These are phyloP conservation scores for Polypterus bichir DNA, from an alignment of 2,113 vertebrate species.

Conservation along the genomic window DNA sequence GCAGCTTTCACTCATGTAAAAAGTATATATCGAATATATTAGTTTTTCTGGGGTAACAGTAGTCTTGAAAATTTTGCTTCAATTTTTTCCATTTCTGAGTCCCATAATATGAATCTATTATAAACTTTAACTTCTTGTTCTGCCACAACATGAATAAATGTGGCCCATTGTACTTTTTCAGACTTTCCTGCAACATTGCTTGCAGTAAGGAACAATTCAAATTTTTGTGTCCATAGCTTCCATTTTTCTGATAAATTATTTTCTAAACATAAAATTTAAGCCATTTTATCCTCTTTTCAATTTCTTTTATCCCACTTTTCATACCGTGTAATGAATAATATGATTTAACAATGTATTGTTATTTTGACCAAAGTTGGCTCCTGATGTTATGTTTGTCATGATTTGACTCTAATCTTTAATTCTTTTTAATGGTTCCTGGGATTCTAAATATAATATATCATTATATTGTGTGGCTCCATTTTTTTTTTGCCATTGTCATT, in stretches of 20 bases:
- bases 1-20: constrained; percentile 2
- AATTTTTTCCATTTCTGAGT: constrained; percentile 6
- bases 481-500: too few relatives aligned
- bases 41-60: constrained; percentile 9
- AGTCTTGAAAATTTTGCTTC: constrained; percentile 1
- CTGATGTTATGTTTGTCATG: too few relatives aligned
- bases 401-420: too few relatives aligned
- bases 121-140: constrained; percentile 4
- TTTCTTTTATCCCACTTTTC: too few relatives aligned
- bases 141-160: constrained; percentile 6
- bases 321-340: too few relatives aligned
- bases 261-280: constrained; percentile 3
- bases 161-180: constrained; percentile 9
- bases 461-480: too few relatives aligned
- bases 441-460: too few relatives aligned
- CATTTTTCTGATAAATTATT: constrained; percentile 9
- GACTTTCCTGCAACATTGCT: constrained; percentile 8
- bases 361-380: too few relatives aligned
- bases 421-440: too few relatives aligned
- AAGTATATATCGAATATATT: constrained; percentile 2
- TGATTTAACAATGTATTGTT: too few relatives aligned
- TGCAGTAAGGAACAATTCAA: constrained; percentile 6
- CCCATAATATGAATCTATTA: constrained; percentile 3
- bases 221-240: constrained; percentile 9
- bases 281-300: too few relatives aligned